These are phyloP conservation scores for Buathra laborator DNA, from an alignment of 2,888 invertebrate genomes.

Conservation along the genomic window DNA sequence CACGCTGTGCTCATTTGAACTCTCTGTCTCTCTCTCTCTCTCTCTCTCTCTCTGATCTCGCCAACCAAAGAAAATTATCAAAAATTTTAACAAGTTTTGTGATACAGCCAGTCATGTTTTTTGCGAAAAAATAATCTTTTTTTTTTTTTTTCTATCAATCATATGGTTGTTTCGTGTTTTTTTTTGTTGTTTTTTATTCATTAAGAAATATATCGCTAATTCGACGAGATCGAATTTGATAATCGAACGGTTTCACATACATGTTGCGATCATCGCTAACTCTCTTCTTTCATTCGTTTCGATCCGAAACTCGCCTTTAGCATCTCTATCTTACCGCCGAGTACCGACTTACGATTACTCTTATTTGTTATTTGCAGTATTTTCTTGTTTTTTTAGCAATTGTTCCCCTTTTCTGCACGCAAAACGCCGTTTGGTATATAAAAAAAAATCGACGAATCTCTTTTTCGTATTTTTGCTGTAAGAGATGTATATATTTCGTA, in stretches of 20 bases:
- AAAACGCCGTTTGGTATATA: slow-evolving; percentile 28
- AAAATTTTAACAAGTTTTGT: slow-evolving; percentile 20
- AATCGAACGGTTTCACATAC: slow-evolving; percentile 28
- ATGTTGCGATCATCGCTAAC: neutral
- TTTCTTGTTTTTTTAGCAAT: slow-evolving; percentile 59
- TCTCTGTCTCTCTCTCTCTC: neutral
- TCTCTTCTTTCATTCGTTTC: slow-evolving; percentile 5
- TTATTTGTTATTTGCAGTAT: slow-evolving; percentile 60
- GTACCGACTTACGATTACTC: slow-evolving; percentile 66
- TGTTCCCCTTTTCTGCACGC: slow-evolving; percentile 56
- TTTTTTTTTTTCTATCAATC: slow-evolving; percentile 25
- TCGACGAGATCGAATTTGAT: slow-evolving; percentile 39
- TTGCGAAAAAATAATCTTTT: slow-evolving; percentile 30
- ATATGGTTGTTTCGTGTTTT: slow-evolving; percentile 41
- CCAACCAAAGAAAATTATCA: neutral
- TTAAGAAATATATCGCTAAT: slow-evolving; percentile 65
- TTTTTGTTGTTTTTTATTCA: too few species aligned
- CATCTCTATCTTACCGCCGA: slow-evolving; percentile 43
- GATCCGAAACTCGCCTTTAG: slow-evolving; percentile 34
- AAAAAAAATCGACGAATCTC: slow-evolving; percentile 33
- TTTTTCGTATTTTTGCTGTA: neutral
- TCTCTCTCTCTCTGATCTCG: slow-evolving; percentile 6
- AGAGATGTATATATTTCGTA: neutral
- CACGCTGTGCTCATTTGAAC: slow-evolving; percentile 19
- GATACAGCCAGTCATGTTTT: slow-evolving; percentile 38